These are phyloP conservation scores for Drosophila planitibia DNA, from an alignment of 2,888 invertebrate species.

Conservation along the genomic window DNA sequence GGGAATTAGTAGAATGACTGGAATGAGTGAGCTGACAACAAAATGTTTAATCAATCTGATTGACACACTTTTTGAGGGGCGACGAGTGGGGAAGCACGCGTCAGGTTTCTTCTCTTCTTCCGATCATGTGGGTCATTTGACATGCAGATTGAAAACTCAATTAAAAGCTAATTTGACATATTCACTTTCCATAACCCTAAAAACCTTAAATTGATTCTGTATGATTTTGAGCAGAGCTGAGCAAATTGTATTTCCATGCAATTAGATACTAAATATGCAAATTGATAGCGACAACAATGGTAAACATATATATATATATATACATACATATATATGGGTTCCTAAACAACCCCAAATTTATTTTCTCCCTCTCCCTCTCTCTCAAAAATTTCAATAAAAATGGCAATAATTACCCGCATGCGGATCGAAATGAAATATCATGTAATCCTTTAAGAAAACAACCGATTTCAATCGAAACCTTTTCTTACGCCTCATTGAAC, in stretches of 20 bases:
- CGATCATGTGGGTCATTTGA: constrained; percentile 70
- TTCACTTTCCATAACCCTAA: constrained; percentile 33
- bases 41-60: constrained; percentile 19
- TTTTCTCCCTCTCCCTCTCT: constrained; percentile 1
- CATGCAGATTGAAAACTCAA: constrained; percentile 76
- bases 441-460: constrained; percentile 74
- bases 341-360: constrained; percentile 46
- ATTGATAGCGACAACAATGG: constrained; percentile 59
- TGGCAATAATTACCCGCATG: constrained; percentile 75
- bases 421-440: constrained; percentile 38
- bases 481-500: constrained; percentile 58
- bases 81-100: constrained; percentile 30
- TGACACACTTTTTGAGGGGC: constrained; percentile 47
- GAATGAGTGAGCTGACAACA: background rate
- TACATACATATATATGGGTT: constrained; percentile 33
- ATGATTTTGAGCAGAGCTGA: constrained; percentile 33
- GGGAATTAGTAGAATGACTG: background rate
- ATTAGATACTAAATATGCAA: constrained; percentile 79
- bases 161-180: constrained; percentile 72
- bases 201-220: constrained; percentile 39
- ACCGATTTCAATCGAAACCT: constrained; percentile 41
- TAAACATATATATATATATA: background rate
- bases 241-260: constrained; percentile 58
- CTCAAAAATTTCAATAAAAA: constrained; percentile 39
- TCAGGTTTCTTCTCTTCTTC: background rate